phyloP scores from a whole-genome alignment of 2,888 invertebrate species.

The Sarcophaga rosellei region DNA sequence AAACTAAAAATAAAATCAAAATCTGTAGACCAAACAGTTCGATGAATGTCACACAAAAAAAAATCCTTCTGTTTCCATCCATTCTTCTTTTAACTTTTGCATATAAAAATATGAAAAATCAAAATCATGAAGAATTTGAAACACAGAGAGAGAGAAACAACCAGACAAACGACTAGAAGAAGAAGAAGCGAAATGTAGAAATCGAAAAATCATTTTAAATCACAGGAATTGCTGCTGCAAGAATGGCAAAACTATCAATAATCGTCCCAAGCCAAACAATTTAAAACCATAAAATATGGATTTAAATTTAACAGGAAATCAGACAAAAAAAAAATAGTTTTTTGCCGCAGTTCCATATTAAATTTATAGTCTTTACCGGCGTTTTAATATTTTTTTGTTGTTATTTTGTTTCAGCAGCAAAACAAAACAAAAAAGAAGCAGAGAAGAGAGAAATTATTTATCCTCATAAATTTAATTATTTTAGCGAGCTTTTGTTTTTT shows the following conservation, averaged over 20 bases:
- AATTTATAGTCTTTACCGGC: constrained; percentile 30
- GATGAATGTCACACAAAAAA: constrained; percentile 15
- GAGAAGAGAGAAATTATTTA: constrained; percentile 16
- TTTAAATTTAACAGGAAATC: background rate
- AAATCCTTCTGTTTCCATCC: background rate
- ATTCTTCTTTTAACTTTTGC: constrained; percentile 28
- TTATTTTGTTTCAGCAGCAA: too few species aligned
- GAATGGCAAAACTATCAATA: background rate
- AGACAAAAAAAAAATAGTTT: background rate
- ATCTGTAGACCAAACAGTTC: constrained; percentile 5
- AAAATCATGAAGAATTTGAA: constrained; percentile 39
- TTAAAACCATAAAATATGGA: background rate
- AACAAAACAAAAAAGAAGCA: background rate
- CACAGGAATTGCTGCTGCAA: background rate
- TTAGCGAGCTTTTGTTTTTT: constrained; percentile 51
- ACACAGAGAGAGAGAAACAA: background rate
- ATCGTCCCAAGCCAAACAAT: background rate
- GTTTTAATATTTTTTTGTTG: background rate
- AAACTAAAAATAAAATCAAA: background rate
- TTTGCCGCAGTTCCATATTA: constrained; percentile 10
- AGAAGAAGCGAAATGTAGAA: background rate
- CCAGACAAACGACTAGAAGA: background rate
- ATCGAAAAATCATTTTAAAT: background rate
- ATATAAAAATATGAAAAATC: constrained; percentile 61
- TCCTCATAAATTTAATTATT: constrained; percentile 62